Conservation (phyloP, 1,140 invertebrate genomes). For the Zaprionus lachaisei region DNA sequence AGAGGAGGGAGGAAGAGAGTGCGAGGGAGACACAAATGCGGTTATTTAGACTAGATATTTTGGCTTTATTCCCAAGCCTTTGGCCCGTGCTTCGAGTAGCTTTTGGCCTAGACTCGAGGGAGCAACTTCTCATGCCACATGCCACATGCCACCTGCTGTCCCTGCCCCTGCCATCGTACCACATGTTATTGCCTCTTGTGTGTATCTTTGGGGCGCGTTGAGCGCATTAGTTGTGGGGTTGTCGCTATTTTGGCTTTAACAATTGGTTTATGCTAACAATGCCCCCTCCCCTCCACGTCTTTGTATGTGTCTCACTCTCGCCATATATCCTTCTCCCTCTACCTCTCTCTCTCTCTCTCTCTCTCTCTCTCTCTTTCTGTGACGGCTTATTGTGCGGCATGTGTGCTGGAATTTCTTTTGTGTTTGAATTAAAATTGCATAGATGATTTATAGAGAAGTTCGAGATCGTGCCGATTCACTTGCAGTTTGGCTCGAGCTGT, state of each 20-base stretch:
- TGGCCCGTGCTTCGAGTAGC: slow-evolving; percentile 63
- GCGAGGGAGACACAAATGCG: slow-evolving; percentile 50
- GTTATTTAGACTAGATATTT: slow-evolving; percentile 77
- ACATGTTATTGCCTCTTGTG: slow-evolving; percentile 28
- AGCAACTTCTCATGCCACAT: slow-evolving; percentile 45
- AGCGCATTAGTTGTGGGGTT: slow-evolving; percentile 75
- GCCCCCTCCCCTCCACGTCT: slow-evolving; percentile 43
- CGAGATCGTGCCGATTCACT: slow-evolving; percentile 46
- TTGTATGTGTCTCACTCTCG: neutral
- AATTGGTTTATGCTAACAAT: slow-evolving; percentile 81
- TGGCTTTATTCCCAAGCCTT: slow-evolving; percentile 77
- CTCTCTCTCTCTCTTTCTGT: slow-evolving; percentile 9
- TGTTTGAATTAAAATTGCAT: slow-evolving; percentile 81
- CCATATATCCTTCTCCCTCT: neutral
- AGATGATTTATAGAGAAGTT: slow-evolving; percentile 74
- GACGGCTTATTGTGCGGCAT: slow-evolving; percentile 30
- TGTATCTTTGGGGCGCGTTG: slow-evolving; percentile 64
- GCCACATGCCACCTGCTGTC: slow-evolving; percentile 10
- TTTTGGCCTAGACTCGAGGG: slow-evolving; percentile 57
- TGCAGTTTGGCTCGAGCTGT: slow-evolving; percentile 3
- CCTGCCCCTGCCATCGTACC: no score
- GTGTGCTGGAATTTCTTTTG: slow-evolving; percentile 70
- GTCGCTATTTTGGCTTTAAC: slow-evolving; percentile 75
- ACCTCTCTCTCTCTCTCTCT: neutral
- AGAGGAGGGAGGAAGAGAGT: neutral